Evolutionary conservation across 2,888 invertebrate species (phyloP).

Genomic region (Parapristionchus giblindavisi): DNA sequence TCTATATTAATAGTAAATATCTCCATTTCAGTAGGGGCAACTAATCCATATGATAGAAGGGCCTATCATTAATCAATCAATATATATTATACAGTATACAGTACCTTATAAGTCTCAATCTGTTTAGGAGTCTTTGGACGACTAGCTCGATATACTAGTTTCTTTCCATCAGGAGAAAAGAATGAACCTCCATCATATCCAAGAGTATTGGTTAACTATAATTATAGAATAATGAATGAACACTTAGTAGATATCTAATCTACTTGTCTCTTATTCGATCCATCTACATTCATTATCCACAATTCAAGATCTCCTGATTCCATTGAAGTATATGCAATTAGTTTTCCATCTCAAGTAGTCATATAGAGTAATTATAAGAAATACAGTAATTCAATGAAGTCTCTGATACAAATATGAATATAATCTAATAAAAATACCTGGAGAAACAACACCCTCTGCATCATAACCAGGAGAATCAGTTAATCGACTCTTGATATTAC

Average conservation of each 20-base stretch:
- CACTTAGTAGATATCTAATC: background rate
- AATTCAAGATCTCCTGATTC: constrained; percentile 62
- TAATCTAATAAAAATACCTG: background rate
- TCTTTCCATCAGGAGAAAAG: constrained; percentile 65
- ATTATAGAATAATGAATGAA: background rate
- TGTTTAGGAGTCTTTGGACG: constrained; percentile 58
- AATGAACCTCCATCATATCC: constrained; percentile 68
- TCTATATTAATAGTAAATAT: constrained; percentile 62
- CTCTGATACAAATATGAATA: background rate
- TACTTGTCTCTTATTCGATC: constrained; percentile 52
- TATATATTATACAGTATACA: background rate
- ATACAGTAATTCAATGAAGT: background rate
- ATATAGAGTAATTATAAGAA: too few species aligned
- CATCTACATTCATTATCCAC: constrained; percentile 62
- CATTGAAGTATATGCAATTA: constrained; percentile 63
- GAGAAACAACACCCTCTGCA: constrained; percentile 58
- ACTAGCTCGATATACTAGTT: constrained; percentile 64
- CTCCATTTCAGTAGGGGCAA: constrained; percentile 65
- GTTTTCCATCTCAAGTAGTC: constrained; percentile 53
- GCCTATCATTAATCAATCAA: constrained; percentile 34
- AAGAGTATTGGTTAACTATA: constrained; percentile 54
- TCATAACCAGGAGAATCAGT: constrained; percentile 60
- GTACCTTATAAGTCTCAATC: constrained; percentile 56
- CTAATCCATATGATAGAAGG: constrained; percentile 52
- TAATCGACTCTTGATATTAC: constrained; percentile 61